Evolutionary conservation across 2,113 vertebrate genomes (phyloP).

Genomic region (Polypterus bichir): DNA sequence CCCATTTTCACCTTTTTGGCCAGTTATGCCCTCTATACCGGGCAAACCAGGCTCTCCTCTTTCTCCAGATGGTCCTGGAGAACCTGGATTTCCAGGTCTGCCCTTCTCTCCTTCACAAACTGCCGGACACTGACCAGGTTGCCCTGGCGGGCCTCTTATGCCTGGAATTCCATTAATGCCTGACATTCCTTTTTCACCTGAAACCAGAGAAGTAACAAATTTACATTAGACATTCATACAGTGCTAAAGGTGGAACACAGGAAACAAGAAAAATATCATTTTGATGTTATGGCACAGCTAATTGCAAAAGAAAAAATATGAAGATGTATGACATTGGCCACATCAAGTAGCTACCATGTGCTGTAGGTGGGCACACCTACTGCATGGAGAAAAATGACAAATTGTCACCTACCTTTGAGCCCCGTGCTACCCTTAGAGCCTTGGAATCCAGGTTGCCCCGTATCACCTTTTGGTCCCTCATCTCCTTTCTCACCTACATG

Average conservation of each 20-base stretch:
- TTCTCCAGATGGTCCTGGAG: slow-evolving; percentile 28
- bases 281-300: too few relatives aligned
- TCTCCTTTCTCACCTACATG: slow-evolving; percentile 43
- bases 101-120: slow-evolving; percentile 25
- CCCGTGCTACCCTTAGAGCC: slow-evolving; percentile 34
- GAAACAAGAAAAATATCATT: too few relatives aligned
- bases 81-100: slow-evolving; percentile 27
- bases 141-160: slow-evolving; percentile 31
- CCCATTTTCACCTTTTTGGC: slow-evolving; percentile 35
- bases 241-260: too few relatives aligned
- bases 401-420: slow-evolving; percentile 35
- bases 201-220: slow-evolving; percentile 5
- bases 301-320: too few relatives aligned
- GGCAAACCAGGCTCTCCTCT: slow-evolving; percentile 27
- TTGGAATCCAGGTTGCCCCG: slow-evolving; percentile 22
- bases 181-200: slow-evolving; percentile 41
- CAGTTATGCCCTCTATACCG: slow-evolving; percentile 24
- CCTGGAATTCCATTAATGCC: slow-evolving; percentile 30
- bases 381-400: background rate
- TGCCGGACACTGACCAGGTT: slow-evolving; percentile 36
- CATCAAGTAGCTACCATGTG: too few relatives aligned
- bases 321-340: too few relatives aligned
- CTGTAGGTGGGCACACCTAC: too few relatives aligned
- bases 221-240: too few relatives aligned
- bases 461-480: slow-evolving; percentile 30